Base-by-base conservation (phyloP, 1,140 invertebrate genomes). In the Cheumatopsyche charites region DNA sequence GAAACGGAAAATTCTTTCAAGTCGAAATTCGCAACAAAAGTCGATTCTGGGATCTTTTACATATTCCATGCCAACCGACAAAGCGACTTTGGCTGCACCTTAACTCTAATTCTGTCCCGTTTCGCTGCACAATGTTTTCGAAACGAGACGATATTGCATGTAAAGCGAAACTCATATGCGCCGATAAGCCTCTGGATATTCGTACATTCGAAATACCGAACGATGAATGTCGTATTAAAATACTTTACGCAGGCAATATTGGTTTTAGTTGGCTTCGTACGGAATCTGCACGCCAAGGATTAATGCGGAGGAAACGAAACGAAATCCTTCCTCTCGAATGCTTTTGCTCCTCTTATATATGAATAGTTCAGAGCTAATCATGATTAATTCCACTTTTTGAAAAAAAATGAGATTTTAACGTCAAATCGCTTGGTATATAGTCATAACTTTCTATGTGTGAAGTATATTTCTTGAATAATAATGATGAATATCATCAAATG, bases 181-280 rank as follows among this genome's bases (percentile, higher is more conserved):
- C 7, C 4, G 5, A 17, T 15, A 52, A 52, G 47, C 19, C 15
- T 3, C 4, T 52, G 29, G 29, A 17, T 17, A 7, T 52, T 2
- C 6, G n/a, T 0, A 13, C 1, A 26, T 23, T 17, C 65, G 41
- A 67, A 49, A n/a, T n/a, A n/a, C n/a, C n/a, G n/a, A 67, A 47
- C 65, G 43, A 67, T 26, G 43, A 67, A 67, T 52, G 65, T 67
- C 65, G 43, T 26, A 49, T 67, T 67, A 47, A 63, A 63, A 63
- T 63, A 45, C 43, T 67, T 67, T 49, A 47, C 65, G 65, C 13
- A 15, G 2, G 19, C 65, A 49, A 67, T 67, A 67, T 67, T 47
- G 43, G 65, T 49, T 49, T 67, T 47, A 26, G 65, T 67, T 52
- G 43, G 43, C 21, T 67, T 19, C 6, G 42, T 49, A 26, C 17